Evolutionary conservation across 2,888 invertebrate genomes (phyloP).

Genomic region (Agrochola lychnidis): DNA sequence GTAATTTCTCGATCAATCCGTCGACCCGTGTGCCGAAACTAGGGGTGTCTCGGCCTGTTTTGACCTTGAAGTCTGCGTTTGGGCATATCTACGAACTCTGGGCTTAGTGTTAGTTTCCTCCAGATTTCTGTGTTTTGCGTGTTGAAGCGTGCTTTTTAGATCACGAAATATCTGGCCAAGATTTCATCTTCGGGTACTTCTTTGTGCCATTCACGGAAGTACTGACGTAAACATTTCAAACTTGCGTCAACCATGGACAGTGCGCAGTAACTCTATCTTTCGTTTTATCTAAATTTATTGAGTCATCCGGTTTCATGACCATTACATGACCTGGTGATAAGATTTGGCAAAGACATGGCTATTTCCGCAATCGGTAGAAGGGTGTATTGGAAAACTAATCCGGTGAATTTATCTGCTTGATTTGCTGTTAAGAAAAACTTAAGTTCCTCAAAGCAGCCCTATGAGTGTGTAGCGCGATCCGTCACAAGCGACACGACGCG

Average conservation of each 20-base stretch:
- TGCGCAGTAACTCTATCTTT: neutral
- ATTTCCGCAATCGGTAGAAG: slow-evolving; percentile 13
- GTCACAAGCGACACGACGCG: slow-evolving; percentile 68
- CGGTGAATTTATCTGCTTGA: neutral
- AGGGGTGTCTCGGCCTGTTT: slow-evolving; percentile 53
- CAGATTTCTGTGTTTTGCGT: slow-evolving; percentile 28
- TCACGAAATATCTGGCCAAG: slow-evolving; percentile 5
- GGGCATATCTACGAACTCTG: slow-evolving; percentile 31
- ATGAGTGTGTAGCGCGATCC: slow-evolving; percentile 55
- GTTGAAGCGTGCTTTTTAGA: slow-evolving; percentile 28
- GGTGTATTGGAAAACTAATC: neutral
- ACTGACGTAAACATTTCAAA: neutral
- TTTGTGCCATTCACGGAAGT: slow-evolving; percentile 1
- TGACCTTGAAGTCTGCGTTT: slow-evolving; percentile 31
- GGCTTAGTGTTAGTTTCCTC: slow-evolving; percentile 38
- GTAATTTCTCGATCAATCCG: slow-evolving; percentile 83
- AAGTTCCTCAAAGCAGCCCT: slow-evolving; percentile 53
- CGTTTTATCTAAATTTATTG: slow-evolving; percentile 1
- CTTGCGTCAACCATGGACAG: neutral
- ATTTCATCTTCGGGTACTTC: slow-evolving; percentile 3
- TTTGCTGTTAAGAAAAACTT: neutral
- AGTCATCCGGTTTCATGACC: neutral
- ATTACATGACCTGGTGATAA: slow-evolving; percentile 14
- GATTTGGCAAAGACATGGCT: neutral
- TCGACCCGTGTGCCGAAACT: slow-evolving; percentile 64